Base-by-base conservation (phyloP, 2,888 invertebrate species). In the Nephrotoma flavescens region DNA sequence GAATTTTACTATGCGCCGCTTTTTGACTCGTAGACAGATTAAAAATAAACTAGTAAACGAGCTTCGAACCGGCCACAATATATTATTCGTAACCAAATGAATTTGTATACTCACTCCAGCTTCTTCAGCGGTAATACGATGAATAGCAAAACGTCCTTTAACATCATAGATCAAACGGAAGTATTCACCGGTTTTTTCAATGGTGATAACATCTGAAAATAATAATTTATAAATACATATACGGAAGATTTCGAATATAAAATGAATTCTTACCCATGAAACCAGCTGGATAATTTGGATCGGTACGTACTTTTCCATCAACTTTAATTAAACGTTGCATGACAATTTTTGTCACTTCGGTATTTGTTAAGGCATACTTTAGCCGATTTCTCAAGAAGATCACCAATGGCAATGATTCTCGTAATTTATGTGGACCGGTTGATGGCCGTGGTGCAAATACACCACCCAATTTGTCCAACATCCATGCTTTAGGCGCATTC, bases 401-500 rank as follows among this genome's bases (percentile, higher is more conserved):
- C 88, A 98, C 96, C 88, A 99, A 93, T 44, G 99, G 99, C 89
- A 99, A 93, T 87, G 98, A 99, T 93, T 99, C 99, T 89, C 99
- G 94, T 89, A 99, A 93, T 92, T 98, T 99, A 94, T 99, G 99
- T 87, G 99, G 99, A 87, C 99, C 99, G 89, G 97, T 96, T 91
- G 97, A 97, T 88, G 99, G 99, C 90, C 98, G 96, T 88, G 99
- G 99, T 89, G 99, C 99, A 92, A 97, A 99, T 87, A 97, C 98
- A 91, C 99, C 99, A 88, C 98, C 98, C 90, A 99, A 93, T 93
- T 99, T 99, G 94, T 99, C 99, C 94, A 99, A 95, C 99, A 99
- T 99, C 99, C 99, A 99, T 96, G 99, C 97, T 93, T 98, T 99
- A 11, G 99, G 99, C 87, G 99, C 99, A 92, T 97, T 96, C 91